These are phyloP conservation scores for Scopus umbretta DNA, from an alignment of 2,113 vertebrate species.

Conservation along the genomic window DNA sequence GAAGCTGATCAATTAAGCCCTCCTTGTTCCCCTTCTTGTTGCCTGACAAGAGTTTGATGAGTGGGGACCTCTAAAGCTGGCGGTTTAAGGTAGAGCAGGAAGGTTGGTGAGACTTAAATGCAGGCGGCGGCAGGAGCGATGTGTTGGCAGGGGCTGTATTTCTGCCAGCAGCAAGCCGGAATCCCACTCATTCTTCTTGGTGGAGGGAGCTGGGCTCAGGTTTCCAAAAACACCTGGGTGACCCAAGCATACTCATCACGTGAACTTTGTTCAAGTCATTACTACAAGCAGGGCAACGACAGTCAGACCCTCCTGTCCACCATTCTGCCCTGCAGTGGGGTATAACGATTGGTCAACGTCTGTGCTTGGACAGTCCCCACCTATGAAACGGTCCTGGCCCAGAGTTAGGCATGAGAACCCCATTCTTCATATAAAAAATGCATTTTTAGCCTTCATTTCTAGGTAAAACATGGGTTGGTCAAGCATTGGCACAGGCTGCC, in stretches of 20 bases:
- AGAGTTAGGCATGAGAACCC: rapidly evolving
- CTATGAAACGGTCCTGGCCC: not conserved
- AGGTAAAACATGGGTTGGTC: too few relatives aligned
- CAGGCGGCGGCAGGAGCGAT: rapidly evolving
- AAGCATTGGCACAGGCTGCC: too few relatives aligned
- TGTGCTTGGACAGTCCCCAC: rapidly evolving
- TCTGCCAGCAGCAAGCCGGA: not conserved
- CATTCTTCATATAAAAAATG: not conserved
- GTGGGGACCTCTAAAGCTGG: conserved; percentile 60
- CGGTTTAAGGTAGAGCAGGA: conserved; percentile 44
- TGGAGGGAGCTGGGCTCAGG: not conserved
- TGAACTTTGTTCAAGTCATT: not conserved
- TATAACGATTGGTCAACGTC: rapidly evolving
- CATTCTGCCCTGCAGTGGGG: rapidly evolving
- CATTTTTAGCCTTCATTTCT: not conserved
- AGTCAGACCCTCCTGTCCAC: not conserved
- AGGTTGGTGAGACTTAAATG: not conserved
- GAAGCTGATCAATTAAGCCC: conserved; percentile 80
- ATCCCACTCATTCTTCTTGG: not conserved
- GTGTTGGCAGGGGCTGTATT: not conserved
- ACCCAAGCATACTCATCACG: not conserved
- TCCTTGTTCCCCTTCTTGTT: conserved; percentile 54
- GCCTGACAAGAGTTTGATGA: conserved; percentile 74
- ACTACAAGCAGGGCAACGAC: rapidly evolving
- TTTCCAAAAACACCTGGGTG: not conserved